A percentile compares a stretch with the other conserved stretches of the same genome.
These are phyloP conservation scores for Lethenteron reissneri DNA, from an alignment of 2,113 vertebrate genomes.

Conservation along the genomic window DNA sequence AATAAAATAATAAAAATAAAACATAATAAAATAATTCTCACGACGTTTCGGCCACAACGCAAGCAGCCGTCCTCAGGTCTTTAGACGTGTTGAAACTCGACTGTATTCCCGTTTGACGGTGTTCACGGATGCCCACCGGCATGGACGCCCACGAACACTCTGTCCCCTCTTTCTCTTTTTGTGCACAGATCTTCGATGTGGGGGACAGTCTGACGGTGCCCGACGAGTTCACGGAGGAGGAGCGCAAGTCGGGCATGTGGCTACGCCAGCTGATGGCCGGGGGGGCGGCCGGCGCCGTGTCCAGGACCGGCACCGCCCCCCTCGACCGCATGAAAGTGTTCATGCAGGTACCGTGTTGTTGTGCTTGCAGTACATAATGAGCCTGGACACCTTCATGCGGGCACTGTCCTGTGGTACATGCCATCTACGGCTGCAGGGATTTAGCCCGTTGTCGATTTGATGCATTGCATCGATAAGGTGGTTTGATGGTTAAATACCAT, in stretches of 20 bases:
- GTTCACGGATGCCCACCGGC: neutral
- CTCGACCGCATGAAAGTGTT: conserved; percentile 75
- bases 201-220: conserved; percentile 68
- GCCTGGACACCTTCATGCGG: neutral
- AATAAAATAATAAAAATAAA: no score
- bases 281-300: conserved; percentile 53
- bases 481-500: neutral
- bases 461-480: no score
- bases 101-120: neutral
- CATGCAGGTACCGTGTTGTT: conserved; percentile 50
- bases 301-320: conserved; percentile 63
- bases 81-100: neutral
- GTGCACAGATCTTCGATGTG: conserved; percentile 55
- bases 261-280: conserved; percentile 68
- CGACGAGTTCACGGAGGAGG: conserved; percentile 75
- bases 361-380: neutral
- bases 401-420: neutral
- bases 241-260: conserved; percentile 58
- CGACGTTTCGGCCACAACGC: no score
- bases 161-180: conserved; percentile 6
- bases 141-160: neutral
- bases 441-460: neutral
- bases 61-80: no score
- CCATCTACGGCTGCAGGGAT: neutral
- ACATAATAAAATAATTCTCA: no score